phyloP scores from a whole-genome alignment of 2,113 vertebrate species.

The Ophiodon elongatus region DNA sequence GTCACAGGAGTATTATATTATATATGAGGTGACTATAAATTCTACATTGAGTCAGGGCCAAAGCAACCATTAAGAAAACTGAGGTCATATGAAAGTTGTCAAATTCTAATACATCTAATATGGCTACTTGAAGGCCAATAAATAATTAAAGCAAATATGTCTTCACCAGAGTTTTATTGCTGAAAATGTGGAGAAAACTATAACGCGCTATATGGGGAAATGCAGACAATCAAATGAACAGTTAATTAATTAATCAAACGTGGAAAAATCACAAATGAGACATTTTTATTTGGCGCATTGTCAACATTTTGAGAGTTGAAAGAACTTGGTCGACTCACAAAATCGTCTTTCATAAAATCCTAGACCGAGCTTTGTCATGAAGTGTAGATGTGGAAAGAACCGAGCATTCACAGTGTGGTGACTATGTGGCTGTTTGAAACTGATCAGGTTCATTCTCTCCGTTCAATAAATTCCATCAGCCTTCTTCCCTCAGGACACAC shows the following conservation, averaged over 20 bases:
- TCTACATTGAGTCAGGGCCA: not conserved
- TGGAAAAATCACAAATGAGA: too few species aligned
- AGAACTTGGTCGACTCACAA: too few species aligned
- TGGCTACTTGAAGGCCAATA: not conserved
- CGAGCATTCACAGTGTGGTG: too few species aligned
- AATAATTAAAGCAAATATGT: not conserved
- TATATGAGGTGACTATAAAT: not conserved
- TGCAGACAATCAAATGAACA: not conserved
- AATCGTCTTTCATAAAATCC: too few species aligned
- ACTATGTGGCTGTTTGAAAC: not conserved
- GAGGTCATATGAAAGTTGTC: not conserved
- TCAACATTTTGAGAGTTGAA: too few species aligned
- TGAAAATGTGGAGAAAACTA: not conserved
- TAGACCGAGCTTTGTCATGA: too few species aligned
- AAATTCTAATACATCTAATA: not conserved
- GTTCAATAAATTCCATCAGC: not conserved
- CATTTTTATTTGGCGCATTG: too few species aligned
- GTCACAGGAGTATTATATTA: not conserved
- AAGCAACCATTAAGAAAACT: not conserved
- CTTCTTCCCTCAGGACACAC: not conserved
- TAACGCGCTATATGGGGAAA: not conserved
- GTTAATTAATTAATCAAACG: not conserved
- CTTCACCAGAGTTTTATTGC: not conserved
- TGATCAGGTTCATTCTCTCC: not conserved
- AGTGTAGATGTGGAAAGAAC: too few species aligned